phyloP scores from a whole-genome alignment of 2,888 invertebrate species.

The Lepidocyrtinus sp. region DNA sequence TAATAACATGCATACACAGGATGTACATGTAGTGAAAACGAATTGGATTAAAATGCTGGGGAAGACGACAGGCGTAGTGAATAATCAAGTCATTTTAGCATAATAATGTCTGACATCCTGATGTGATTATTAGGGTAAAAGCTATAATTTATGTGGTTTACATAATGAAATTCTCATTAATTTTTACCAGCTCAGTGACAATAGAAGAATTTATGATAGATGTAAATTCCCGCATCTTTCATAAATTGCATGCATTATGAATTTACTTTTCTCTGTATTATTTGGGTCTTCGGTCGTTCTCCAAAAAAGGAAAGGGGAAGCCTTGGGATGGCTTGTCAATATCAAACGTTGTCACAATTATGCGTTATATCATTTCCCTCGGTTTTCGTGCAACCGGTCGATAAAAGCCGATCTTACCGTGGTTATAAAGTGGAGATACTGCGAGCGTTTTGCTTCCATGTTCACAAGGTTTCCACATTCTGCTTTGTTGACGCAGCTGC shows the following conservation, averaged over 20 bases:
- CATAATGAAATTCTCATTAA: conserved; percentile 17
- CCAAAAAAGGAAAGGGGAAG: neutral
- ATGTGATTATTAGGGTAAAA: too few species aligned
- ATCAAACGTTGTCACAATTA: conserved; percentile 69
- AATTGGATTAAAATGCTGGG: too few species aligned
- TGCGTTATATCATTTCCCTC: conserved; percentile 70
- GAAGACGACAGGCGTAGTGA: too few species aligned
- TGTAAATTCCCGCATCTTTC: too few species aligned
- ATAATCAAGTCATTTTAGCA: neutral
- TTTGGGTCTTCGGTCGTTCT: too few species aligned
- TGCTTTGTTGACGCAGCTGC: conserved; percentile 64
- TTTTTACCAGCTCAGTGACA: too few species aligned
- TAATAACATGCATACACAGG: neutral
- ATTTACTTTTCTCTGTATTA: too few species aligned
- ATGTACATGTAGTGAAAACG: too few species aligned
- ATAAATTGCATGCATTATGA: too few species aligned
- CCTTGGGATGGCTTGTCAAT: conserved; percentile 63
- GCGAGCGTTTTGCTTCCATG: neutral
- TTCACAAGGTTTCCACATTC: neutral
- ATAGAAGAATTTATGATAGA: too few species aligned
- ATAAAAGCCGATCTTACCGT: conserved; percentile 66
- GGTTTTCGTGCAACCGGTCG: conserved; percentile 68
- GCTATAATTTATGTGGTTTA: neutral
- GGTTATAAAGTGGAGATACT: neutral
- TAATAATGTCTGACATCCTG: neutral